A percentile compares a stretch with the other conserved stretches of the same genome.
Conservation (phyloP, 2,888 invertebrate genomes). For the Diarsia dahlii region DNA sequence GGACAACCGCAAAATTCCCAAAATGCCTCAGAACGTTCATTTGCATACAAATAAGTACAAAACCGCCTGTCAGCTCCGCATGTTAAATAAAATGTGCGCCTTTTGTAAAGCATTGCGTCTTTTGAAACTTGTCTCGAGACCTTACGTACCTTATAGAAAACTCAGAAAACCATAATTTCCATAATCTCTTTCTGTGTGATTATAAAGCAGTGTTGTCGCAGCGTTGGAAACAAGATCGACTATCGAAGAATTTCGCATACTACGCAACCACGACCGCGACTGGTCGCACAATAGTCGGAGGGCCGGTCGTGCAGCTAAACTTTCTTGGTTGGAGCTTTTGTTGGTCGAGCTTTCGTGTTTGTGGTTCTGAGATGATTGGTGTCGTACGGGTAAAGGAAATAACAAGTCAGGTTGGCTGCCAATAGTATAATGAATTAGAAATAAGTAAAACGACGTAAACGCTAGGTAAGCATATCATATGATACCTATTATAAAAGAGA, state of each 20-base stretch:
- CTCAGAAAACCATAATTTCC: not conserved
- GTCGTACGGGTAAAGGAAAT: too few species aligned
- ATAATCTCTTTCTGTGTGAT: too few species aligned
- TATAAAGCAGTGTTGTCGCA: too few species aligned
- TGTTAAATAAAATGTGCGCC: not conserved
- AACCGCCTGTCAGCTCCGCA: slow-evolving; percentile 7
- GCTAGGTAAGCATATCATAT: too few species aligned
- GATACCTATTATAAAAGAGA: too few species aligned
- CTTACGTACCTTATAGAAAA: not conserved
- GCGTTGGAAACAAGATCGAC: too few species aligned
- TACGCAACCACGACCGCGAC: not conserved
- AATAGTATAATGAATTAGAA: too few species aligned
- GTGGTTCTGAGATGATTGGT: too few species aligned
- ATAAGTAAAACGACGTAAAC: too few species aligned
- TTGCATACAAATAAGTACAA: slow-evolving; percentile 11
- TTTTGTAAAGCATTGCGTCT: not conserved
- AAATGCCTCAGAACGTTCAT: not conserved
- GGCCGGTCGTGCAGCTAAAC: not conserved
- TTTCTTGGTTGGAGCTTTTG: not conserved
- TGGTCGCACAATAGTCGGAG: not conserved
- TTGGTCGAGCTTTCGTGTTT: not conserved
- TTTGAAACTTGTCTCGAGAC: not conserved
- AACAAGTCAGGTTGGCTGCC: too few species aligned
- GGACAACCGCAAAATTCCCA: not conserved
- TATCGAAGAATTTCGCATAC: not conserved